phyloP scores from a whole-genome alignment of 2,113 vertebrate species.

The Struthidea cinerea region DNA sequence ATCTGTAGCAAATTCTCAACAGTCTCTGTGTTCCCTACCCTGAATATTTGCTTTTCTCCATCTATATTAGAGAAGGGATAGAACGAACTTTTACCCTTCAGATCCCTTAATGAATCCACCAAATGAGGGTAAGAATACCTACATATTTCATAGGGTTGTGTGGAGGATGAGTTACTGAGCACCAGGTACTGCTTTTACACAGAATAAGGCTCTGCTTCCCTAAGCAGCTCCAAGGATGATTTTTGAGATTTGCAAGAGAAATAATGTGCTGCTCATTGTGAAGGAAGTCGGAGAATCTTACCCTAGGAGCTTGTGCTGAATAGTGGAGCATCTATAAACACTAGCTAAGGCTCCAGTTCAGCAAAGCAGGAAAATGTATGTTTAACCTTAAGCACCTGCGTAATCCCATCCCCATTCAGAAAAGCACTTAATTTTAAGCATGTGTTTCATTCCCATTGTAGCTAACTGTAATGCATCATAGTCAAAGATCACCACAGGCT shows the following conservation, averaged over 20 bases:
- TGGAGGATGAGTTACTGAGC: not conserved
- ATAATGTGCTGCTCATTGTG: not conserved
- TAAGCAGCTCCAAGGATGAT: not conserved
- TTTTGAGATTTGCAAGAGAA: not conserved
- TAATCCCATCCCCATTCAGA: slow-evolving; percentile 47
- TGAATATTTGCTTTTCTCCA: not conserved
- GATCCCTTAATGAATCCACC: not conserved
- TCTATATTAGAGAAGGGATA: not conserved
- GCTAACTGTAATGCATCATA: slow-evolving; percentile 15
- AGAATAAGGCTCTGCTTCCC: not conserved
- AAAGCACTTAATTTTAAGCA: slow-evolving; percentile 40
- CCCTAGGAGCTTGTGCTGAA: not conserved
- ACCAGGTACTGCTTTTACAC: not conserved
- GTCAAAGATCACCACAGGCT: slow-evolving; percentile 34
- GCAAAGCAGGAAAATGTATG: slow-evolving; percentile 45
- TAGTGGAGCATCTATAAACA: not conserved
- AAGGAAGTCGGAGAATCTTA: not conserved
- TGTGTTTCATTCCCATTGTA: slow-evolving; percentile 41
- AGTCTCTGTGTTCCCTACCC: not conserved
- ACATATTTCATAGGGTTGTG: not conserved
- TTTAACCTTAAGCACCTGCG: slow-evolving; percentile 48
- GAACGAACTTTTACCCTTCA: not conserved
- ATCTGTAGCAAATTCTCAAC: not conserved
- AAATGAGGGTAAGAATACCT: not conserved
- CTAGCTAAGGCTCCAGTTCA: slow-evolving; percentile 1